phyloP scores from a whole-genome alignment of 2,113 vertebrate genomes.

The Tapirus terrestris region DNA sequence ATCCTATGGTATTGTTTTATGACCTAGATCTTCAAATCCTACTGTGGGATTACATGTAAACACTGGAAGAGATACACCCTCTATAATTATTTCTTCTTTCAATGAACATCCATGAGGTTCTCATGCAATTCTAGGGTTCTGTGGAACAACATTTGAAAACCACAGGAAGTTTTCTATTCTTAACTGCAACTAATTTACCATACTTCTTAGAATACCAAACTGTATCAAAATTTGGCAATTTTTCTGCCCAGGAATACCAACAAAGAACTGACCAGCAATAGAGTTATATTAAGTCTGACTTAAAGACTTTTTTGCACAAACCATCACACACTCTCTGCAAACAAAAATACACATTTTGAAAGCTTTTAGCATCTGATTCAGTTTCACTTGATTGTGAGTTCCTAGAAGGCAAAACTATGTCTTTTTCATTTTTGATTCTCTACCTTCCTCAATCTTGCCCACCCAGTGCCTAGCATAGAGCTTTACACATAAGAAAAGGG shows the following conservation, averaged over 20 bases:
- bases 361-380: constrained; percentile 50
- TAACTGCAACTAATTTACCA: constrained; percentile 1
- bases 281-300: neutral
- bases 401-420: constrained; percentile 32
- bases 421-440: constrained; percentile 23
- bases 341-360: neutral
- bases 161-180: neutral
- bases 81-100: constrained; percentile 29
- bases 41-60: constrained; percentile 1
- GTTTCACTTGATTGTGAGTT: constrained; percentile 45
- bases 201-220: constrained; percentile 15
- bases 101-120: neutral
- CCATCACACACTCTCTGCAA: neutral
- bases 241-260: neutral
- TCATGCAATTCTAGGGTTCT: constrained; percentile 36
- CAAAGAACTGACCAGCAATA: constrained; percentile 17
- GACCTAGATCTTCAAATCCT: neutral
- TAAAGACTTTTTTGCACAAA: constrained; percentile 47
- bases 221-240: neutral
- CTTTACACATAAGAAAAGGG: neutral
- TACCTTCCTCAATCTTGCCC: neutral
- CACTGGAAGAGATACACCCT: neutral
- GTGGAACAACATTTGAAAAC: constrained; percentile 52
- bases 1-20: constrained; percentile 1
- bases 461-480: neutral